Conservation (phyloP, 2,888 invertebrate genomes). For the Acrobasis repandana region DNA sequence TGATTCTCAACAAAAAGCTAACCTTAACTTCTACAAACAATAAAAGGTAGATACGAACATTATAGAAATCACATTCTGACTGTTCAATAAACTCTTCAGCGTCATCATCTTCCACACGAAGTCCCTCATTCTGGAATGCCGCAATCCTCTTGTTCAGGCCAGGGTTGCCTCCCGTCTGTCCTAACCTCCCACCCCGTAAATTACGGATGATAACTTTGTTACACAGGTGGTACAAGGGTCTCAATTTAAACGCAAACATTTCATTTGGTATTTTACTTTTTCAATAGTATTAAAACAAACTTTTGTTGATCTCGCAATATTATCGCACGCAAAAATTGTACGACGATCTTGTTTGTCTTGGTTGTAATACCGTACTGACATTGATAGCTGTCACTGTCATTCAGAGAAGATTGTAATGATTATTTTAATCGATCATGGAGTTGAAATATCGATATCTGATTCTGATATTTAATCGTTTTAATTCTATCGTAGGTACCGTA, state of each 20-base stretch:
- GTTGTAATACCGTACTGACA: not conserved
- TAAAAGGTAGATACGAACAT: slow-evolving; percentile 43
- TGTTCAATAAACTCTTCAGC: slow-evolving; percentile 67
- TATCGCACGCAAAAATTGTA: too few relatives aligned
- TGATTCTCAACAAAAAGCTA: slow-evolving; percentile 2
- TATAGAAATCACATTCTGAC: slow-evolving; percentile 68
- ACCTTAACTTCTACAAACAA: not conserved
- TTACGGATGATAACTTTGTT: slow-evolving; percentile 60
- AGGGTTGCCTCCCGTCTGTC: slow-evolving; percentile 54
- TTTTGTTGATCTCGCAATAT: not conserved
- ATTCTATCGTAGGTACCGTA: too few relatives aligned
- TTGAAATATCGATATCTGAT: too few relatives aligned
- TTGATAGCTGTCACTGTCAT: not conserved
- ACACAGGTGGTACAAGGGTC: slow-evolving; percentile 51
- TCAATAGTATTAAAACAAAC: not conserved
- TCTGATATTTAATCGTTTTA: too few relatives aligned
- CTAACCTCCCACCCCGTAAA: slow-evolving; percentile 50
- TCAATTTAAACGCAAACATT: slow-evolving; percentile 56
- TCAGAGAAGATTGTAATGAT: too few relatives aligned
- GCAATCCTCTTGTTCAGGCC: slow-evolving; percentile 60
- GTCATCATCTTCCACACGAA: slow-evolving; percentile 56
- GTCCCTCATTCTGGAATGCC: slow-evolving; percentile 56
- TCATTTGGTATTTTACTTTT: not conserved
- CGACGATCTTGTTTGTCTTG: too few relatives aligned
- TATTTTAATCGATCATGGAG: too few relatives aligned